Evolutionary conservation across 1,140 invertebrate species (phyloP), one percentile per base, ranked within the genome.

Genomic region (Lucilia sericata): DNA sequence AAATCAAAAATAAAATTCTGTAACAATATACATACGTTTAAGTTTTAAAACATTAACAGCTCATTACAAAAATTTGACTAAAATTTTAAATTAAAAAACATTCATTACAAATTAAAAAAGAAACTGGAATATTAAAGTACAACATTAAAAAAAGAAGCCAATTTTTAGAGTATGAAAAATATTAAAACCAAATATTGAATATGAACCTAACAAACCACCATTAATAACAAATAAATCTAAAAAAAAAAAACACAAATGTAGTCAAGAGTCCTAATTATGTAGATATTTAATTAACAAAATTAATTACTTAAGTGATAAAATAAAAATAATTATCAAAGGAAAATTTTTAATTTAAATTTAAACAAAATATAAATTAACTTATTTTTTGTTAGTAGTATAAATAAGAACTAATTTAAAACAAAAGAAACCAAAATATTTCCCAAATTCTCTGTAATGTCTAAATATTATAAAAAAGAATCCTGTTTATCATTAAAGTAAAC

Each of bases 51-150:
- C n/a, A 17, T 60, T 17, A 17, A 60, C 3, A 14, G 14, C 13
- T n/a, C 55, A 60, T n/a, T 3, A 30, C 25, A 60, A 60, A 60
- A 60, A 5, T 12, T 60, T 60, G 5, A 60, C 17, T 17, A 60
- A 60, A 60, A 60, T 12, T 60, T 5, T 17, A 2, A 17, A 17
- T 60, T n/a, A 17, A n/a, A n/a, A 60, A 5, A 14, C n/a, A 60
- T 17, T 60, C 4, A 60, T n/a, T 5, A 60, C 25, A 30, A 30
- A 30, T 30, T 30, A 60, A 60, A 4, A 70, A 70, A n/a, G n/a
- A 70, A 70, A 70, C 21, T 70, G 65, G 21, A 70, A 70, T 70
- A n/a, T 70, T 7, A 70, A 70, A 70, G 65, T 70, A 70, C 65
- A 70, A 70, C n/a, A 30, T 30, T 70, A 21, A 21, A 21, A n/a